Evolutionary conservation across 2,797 vertebrate species (phyloP).

Genomic region (Sebastiscus tertius): DNA sequence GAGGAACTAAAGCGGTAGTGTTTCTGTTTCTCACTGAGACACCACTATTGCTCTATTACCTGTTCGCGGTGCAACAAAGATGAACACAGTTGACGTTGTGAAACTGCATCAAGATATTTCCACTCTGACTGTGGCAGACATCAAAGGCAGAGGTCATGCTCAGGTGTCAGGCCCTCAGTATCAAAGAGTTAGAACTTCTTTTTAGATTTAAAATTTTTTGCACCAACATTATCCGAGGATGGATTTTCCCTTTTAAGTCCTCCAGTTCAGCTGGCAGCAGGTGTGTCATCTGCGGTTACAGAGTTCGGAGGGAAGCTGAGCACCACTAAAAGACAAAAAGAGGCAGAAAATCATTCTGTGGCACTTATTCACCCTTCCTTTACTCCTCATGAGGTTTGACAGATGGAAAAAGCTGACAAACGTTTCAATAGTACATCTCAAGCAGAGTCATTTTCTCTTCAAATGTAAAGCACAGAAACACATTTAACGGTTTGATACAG

Average conservation of each 20-base stretch:
- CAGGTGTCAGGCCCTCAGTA: conserved; percentile 28
- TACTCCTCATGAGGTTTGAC: background rate
- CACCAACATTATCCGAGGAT: conserved; percentile 24
- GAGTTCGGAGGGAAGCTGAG: conserved; percentile 25
- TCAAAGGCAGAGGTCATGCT: conserved; percentile 55
- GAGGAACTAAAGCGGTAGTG: background rate
- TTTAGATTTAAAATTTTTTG: conserved; percentile 45
- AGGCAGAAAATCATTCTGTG: conserved; percentile 1
- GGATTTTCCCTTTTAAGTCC: conserved; percentile 56
- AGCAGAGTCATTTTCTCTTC: background rate
- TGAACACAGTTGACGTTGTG: background rate
- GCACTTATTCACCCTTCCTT: conserved; percentile 2
- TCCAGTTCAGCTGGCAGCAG: conserved; percentile 43
- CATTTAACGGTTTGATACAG: background rate
- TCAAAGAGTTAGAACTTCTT: conserved; percentile 53
- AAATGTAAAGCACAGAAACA: background rate
- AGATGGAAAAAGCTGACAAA: background rate
- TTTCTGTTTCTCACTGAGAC: background rate
- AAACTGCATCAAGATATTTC: conserved; percentile 22
- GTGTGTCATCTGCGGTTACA: conserved; percentile 40
- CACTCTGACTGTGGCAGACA: conserved; percentile 29
- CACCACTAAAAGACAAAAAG: conserved; percentile 43
- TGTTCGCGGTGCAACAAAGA: background rate
- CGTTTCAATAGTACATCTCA: background rate
- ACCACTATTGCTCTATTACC: background rate